Evolutionary conservation across 2,888 invertebrate species (phyloP).

Genomic region (Platypus cylindrus): DNA sequence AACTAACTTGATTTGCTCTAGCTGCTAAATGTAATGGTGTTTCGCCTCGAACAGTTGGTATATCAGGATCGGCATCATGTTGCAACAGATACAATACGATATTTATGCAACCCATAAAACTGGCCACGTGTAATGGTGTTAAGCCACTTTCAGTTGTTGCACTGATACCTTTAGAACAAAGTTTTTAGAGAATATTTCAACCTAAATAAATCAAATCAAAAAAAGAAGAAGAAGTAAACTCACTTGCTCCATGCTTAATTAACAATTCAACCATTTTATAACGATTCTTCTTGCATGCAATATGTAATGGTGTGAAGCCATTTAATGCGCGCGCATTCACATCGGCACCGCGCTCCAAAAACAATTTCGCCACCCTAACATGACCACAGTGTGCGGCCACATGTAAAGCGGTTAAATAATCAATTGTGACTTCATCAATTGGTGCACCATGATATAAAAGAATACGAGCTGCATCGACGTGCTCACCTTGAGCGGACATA

Average conservation of each 20-base stretch:
- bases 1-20: conserved; percentile 71
- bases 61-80: conserved; percentile 87
- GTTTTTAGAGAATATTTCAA: conserved; percentile 4
- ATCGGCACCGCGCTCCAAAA: conserved; percentile 85
- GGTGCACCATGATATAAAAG: conserved; percentile 87
- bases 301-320: conserved; percentile 95
- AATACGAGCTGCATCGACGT: conserved; percentile 89
- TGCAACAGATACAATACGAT: conserved; percentile 92
- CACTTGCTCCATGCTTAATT: conserved; percentile 85
- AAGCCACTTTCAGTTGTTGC: conserved; percentile 71
- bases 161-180: conserved; percentile 41
- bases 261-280: conserved; percentile 92
- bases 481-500: conserved; percentile 98
- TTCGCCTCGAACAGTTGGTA: conserved; percentile 91
- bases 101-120: conserved; percentile 99
- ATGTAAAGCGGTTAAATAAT: conserved; percentile 93
- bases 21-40: conserved; percentile 94
- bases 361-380: conserved; percentile 81
- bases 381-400: conserved; percentile 93
- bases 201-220: conserved; percentile 1
- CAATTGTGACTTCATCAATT: conserved; percentile 98
- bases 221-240: conserved; percentile 26
- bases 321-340: conserved; percentile 92
- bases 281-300: conserved; percentile 97
- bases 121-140: conserved; percentile 93